A percentile compares a stretch with the other conserved stretches of the same genome.
Evolutionary conservation across 2,113 vertebrate genomes (phyloP).

Genomic region (Chlorodrepanis virens): DNA sequence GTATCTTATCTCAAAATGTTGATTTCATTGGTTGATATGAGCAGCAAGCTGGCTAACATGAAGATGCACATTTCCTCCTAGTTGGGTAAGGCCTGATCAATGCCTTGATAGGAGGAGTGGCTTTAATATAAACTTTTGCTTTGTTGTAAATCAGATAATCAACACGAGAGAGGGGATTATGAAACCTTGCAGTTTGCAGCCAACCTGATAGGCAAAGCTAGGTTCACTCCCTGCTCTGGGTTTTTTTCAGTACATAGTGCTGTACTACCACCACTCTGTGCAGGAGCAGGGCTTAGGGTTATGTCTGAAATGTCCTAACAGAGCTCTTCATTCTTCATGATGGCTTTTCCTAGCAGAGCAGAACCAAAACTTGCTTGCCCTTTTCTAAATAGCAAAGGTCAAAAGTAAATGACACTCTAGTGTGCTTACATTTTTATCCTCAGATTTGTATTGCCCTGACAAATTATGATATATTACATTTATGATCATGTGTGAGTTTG

Average conservation of each 20-base stretch:
- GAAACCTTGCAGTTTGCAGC: background rate
- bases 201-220: background rate
- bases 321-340: background rate
- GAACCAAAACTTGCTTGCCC: background rate
- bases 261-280: background rate
- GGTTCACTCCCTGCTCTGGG: background rate
- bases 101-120: background rate
- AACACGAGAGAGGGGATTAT: background rate
- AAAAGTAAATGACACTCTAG: background rate
- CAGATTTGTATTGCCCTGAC: background rate
- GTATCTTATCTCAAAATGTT: background rate
- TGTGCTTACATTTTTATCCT: background rate
- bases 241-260: fast-evolving
- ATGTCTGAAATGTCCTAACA: background rate
- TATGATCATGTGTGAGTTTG: background rate
- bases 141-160: background rate
- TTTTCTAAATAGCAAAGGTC: background rate
- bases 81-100: background rate
- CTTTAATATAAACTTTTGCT: background rate
- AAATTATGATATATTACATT: background rate
- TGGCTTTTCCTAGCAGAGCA: background rate
- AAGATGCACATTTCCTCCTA: background rate
- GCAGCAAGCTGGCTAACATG: fast-evolving
- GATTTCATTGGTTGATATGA: background rate
- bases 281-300: background rate